Percentiles rank a stretch among this genome's conserved stretches.
Evolutionary conservation across 92 coral and sea anemone genomes (phyloP).

Genomic region (Paramuricea clavata): DNA sequence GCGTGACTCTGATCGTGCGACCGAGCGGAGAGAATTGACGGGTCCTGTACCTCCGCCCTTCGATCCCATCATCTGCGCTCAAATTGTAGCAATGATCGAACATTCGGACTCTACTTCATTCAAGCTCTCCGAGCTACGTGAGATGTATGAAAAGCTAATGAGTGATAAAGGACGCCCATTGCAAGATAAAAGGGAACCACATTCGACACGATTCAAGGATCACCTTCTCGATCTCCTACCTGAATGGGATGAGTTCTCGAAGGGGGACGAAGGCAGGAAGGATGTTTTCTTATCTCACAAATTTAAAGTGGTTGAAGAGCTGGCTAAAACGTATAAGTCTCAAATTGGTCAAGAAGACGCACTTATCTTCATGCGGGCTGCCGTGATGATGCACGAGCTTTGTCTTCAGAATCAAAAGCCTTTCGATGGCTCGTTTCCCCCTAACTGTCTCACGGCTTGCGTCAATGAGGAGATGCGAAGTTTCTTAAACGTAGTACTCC

Average conservation of each 20-base stretch:
- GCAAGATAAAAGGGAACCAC: too few species aligned
- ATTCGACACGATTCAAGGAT: not conserved
- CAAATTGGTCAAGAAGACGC: conserved; percentile 1
- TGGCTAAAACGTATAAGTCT: not conserved
- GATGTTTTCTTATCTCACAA: not conserved
- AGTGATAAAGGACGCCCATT: not conserved
- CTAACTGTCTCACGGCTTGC: not conserved
- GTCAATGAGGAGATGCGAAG: not conserved
- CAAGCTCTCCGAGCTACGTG: conserved; percentile 1
- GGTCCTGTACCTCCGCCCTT: too few species aligned
- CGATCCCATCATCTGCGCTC: too few species aligned
- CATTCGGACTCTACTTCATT: not conserved
- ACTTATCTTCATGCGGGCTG: conserved; percentile 5
- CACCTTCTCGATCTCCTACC: not conserved
- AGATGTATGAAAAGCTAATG: not conserved
- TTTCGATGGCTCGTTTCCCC: not conserved
- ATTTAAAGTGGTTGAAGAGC: not conserved
- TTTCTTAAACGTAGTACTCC: not conserved
- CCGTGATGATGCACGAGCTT: not conserved
- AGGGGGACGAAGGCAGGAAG: not conserved
- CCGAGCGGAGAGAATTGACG: too few species aligned
- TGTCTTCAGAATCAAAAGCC: not conserved
- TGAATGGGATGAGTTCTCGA: not conserved
- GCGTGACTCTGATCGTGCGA: too few species aligned
- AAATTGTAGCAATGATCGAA: too few species aligned